Conservation (phyloP, 2,888 invertebrate species). For the Mongoloraphidia duomilia region DNA sequence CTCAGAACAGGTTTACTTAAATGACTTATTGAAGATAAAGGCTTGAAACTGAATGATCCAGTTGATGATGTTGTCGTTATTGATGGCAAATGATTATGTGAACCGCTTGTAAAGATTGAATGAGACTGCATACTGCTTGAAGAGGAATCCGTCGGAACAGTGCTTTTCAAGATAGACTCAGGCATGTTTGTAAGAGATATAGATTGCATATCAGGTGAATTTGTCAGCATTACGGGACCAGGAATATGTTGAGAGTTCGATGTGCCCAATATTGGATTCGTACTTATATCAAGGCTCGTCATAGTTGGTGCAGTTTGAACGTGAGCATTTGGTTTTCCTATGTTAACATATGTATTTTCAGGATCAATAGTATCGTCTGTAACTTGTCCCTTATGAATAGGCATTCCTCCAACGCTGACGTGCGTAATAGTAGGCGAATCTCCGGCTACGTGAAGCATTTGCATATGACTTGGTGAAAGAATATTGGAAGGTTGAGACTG, state of each 20-base stretch:
- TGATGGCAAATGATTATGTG: too few relatives aligned
- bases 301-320: slow-evolving; percentile 24
- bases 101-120: too few relatives aligned
- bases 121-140: too few relatives aligned
- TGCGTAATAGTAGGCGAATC: slow-evolving; percentile 14
- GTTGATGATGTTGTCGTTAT: too few relatives aligned
- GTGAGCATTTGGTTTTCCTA: slow-evolving; percentile 30
- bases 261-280: slow-evolving; percentile 1
- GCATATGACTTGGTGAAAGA: slow-evolving; percentile 9
- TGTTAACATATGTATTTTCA: slow-evolving; percentile 29
- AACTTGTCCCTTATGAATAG: slow-evolving; percentile 29
- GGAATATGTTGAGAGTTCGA: neutral
- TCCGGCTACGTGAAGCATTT: slow-evolving; percentile 14
- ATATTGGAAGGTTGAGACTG: slow-evolving; percentile 13
- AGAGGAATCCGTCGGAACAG: too few relatives aligned
- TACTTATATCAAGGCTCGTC: slow-evolving; percentile 16
- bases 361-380: slow-evolving; percentile 28
- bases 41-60: too few relatives aligned
- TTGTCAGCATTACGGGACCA: slow-evolving; percentile 2
- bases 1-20: neutral
- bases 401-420: slow-evolving; percentile 12
- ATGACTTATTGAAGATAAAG: too few relatives aligned
- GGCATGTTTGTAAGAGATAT: slow-evolving; percentile 17
- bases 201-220: slow-evolving; percentile 11
- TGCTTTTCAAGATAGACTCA: neutral